phyloP scores from a whole-genome alignment of 1,140 invertebrate genomes.

The Drosophila mauritiana region DNA sequence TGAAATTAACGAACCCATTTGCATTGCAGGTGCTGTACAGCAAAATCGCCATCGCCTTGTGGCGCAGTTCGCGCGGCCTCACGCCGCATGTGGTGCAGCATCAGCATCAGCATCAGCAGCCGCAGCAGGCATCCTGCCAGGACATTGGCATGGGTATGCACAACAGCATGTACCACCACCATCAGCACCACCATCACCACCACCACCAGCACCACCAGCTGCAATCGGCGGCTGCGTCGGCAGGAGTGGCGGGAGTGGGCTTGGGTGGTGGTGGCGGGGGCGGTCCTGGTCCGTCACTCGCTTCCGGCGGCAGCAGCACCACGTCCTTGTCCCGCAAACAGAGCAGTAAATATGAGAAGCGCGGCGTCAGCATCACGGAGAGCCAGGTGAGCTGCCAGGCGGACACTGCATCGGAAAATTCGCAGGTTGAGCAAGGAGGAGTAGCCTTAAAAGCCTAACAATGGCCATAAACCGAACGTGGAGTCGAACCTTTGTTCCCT shows the following conservation, averaged over 20 bases:
- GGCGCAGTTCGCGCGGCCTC: conserved; percentile 88
- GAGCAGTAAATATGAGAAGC: conserved; percentile 84
- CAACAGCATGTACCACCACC: conserved; percentile 82
- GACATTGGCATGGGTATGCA: conserved; percentile 74
- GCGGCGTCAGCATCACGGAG: conserved; percentile 79
- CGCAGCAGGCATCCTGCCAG: conserved; percentile 47
- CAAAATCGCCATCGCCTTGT: conserved; percentile 90
- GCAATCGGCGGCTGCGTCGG: conserved; percentile 23
- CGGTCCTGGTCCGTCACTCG: conserved; percentile 41
- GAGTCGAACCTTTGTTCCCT: conserved; percentile 3
- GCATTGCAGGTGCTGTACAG: conserved; percentile 88
- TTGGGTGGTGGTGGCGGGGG: conserved; percentile 1
- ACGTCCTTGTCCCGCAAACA: conserved; percentile 77
- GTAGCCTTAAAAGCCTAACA: conserved; percentile 2
- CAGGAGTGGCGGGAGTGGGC: conserved; percentile 5
- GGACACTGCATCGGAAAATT: conserved; percentile 26
- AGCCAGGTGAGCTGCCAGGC: conserved; percentile 75
- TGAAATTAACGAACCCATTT: conserved; percentile 24
- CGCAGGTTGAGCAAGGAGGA: background rate
- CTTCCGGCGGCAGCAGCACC: conserved; percentile 61
- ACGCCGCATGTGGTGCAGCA: conserved; percentile 84
- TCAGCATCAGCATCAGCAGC: conserved; percentile 57
- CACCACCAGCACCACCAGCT: conserved; percentile 61
- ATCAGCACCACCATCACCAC: conserved; percentile 49
- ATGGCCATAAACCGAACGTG: conserved; percentile 6